Evolutionary conservation across 2,888 invertebrate species (phyloP).

Genomic region (Smittia sp.): DNA sequence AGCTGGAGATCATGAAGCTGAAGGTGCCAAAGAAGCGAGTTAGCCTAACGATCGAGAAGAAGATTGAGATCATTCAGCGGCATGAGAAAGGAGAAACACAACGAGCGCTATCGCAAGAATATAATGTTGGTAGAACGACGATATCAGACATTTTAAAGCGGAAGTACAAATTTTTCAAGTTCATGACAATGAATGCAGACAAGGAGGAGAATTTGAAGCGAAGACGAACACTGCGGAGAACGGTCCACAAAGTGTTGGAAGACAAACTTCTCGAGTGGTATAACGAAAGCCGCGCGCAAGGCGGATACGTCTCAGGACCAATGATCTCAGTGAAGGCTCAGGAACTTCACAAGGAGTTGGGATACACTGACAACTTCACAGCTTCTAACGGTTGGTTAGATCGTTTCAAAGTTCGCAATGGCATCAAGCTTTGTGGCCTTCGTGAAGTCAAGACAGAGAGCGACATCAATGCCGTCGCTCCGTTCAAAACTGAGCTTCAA

Average conservation of each 20-base stretch:
- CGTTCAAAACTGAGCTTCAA: constrained; percentile 39
- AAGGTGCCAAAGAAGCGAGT: constrained; percentile 28
- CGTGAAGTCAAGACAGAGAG: constrained; percentile 34
- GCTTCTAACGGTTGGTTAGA: constrained; percentile 39
- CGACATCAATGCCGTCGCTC: constrained; percentile 40
- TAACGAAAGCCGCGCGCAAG: constrained; percentile 19
- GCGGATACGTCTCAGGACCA: constrained; percentile 33
- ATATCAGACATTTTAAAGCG: constrained; percentile 30
- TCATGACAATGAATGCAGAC: constrained; percentile 26
- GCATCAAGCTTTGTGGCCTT: constrained; percentile 38
- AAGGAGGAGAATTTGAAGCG: constrained; percentile 36
- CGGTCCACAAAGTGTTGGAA: constrained; percentile 29
- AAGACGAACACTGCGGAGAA: constrained; percentile 27
- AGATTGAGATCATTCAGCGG: constrained; percentile 36
- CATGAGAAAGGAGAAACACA: constrained; percentile 40
- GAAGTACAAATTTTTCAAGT: constrained; percentile 39
- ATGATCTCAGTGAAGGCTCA: constrained; percentile 34
- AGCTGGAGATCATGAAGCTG: constrained; percentile 2
- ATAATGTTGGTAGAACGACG: constrained; percentile 36
- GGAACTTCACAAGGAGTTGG: constrained; percentile 33
- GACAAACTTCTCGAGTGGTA: constrained; percentile 35
- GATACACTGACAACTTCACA: constrained; percentile 29
- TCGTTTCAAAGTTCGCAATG: constrained; percentile 35
- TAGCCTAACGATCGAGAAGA: constrained; percentile 39
- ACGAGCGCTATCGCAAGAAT: constrained; percentile 15